phyloP scores from a whole-genome alignment of 2,797 vertebrate genomes.

The Steatocranus sp. region DNA sequence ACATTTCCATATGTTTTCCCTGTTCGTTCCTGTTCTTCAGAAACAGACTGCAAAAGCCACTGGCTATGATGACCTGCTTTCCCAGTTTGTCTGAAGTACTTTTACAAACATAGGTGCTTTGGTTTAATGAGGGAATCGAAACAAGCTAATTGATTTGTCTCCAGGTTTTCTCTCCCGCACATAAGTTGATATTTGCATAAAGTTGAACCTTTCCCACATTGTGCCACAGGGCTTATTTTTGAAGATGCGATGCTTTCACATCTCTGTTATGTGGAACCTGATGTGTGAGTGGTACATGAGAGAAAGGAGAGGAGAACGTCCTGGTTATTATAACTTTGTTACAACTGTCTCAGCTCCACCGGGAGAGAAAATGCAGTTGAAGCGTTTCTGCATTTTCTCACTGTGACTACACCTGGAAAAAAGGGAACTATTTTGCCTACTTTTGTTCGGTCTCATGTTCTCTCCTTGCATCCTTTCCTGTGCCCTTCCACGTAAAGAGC shows the following conservation, averaged over 20 bases:
- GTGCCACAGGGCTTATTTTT: background rate
- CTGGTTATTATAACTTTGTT: background rate
- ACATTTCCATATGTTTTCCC: background rate
- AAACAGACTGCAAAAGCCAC: background rate
- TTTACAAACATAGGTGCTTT: background rate
- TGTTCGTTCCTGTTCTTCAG: background rate
- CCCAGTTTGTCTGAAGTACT: background rate
- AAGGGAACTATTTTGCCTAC: background rate
- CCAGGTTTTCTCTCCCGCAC: background rate
- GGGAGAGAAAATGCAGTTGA: background rate
- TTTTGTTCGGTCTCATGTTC: background rate
- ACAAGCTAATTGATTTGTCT: background rate
- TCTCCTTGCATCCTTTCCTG: background rate
- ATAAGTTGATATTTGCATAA: background rate
- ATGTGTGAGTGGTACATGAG: background rate
- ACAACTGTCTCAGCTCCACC: background rate
- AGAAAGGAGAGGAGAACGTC: background rate
- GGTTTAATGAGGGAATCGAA: background rate
- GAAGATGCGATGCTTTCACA: background rate
- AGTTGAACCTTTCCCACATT: background rate
- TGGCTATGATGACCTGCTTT: background rate
- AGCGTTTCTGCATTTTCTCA: background rate
- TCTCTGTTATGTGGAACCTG: background rate
- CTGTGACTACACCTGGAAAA: background rate
- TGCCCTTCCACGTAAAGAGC: background rate